phyloP scores from a whole-genome alignment of 37 sponge, comb jelly and placozoan genomes.

The Mnemiopsis leidyi region DNA sequence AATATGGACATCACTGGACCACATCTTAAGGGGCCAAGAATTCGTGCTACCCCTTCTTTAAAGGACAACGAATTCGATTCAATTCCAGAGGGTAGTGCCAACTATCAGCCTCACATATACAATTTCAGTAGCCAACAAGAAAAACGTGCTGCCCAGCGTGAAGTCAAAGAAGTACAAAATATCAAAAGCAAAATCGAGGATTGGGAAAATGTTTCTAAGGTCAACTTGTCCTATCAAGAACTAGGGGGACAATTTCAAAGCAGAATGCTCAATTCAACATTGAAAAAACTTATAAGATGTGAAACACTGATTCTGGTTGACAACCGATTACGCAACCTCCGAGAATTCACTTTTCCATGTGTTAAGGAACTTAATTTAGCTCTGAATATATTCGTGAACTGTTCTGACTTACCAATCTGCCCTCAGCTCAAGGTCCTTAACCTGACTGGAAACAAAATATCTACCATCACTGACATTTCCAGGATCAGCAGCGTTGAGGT shows the following conservation, averaged over 20 bases:
- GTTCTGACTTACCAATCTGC: conserved; percentile 19
- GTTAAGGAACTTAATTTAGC: background rate
- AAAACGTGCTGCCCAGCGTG: background rate
- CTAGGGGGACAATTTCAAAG: conserved; percentile 19
- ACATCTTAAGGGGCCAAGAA: background rate
- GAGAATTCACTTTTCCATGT: conserved; percentile 29
- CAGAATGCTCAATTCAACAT: background rate
- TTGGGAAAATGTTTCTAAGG: conserved; percentile 8
- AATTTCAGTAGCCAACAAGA: conserved; percentile 28
- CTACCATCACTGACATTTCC: background rate
- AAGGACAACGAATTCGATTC: conserved; percentile 10
- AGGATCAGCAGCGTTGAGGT: background rate
- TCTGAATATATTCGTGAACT: conserved; percentile 1
- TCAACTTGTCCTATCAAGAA: conserved; percentile 40
- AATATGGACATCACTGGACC: conserved; percentile 31
- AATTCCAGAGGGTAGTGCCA: conserved; percentile 35
- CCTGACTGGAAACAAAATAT: conserved; percentile 29
- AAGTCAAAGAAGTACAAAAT: background rate
- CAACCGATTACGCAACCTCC: background rate
- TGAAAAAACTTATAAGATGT: conserved; percentile 23
- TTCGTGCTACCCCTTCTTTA: conserved; percentile 35
- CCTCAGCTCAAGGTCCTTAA: background rate
- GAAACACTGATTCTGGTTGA: conserved; percentile 21
- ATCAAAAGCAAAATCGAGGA: conserved; percentile 22
- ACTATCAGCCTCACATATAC: conserved; percentile 60